A percentile compares a stretch with the other conserved stretches of the same genome.
phyloP scores from a whole-genome alignment of 2,113 vertebrate species.

The Leptodactylus fuscus region DNA sequence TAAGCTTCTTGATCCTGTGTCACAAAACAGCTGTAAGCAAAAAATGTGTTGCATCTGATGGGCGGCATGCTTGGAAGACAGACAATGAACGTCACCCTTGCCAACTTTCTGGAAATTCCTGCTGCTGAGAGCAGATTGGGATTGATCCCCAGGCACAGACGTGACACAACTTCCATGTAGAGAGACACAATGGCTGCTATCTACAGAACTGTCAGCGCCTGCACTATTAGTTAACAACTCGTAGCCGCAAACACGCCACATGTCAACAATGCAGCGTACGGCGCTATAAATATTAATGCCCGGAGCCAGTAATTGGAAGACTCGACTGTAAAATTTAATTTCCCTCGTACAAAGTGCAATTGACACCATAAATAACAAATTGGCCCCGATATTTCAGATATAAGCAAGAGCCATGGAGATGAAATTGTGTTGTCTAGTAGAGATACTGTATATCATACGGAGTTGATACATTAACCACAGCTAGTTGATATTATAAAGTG shows the following conservation, averaged over 20 bases:
- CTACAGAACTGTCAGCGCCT: slow-evolving; percentile 39
- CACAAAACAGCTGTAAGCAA: slow-evolving; percentile 59
- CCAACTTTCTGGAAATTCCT: slow-evolving; percentile 45
- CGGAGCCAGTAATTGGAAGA: slow-evolving; percentile 25
- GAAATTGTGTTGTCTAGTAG: neutral
- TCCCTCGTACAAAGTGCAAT: slow-evolving; percentile 7
- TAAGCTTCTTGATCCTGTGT: slow-evolving; percentile 56
- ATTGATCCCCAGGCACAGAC: slow-evolving; percentile 45
- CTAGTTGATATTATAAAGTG: neutral
- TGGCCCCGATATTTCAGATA: neutral
- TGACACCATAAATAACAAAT: slow-evolving; percentile 27
- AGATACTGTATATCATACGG: neutral
- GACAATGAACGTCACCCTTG: slow-evolving; percentile 47
- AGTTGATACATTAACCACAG: neutral
- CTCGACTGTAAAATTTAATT: slow-evolving; percentile 30
- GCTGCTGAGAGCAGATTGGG: slow-evolving; percentile 35
- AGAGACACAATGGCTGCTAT: slow-evolving; percentile 41
- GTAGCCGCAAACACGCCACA: slow-evolving; percentile 43
- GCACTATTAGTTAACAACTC: slow-evolving; percentile 54
- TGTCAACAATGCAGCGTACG: slow-evolving; percentile 20
- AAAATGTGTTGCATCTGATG: slow-evolving; percentile 59
- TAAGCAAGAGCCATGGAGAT: neutral
- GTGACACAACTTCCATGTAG: slow-evolving; percentile 54
- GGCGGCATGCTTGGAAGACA: slow-evolving; percentile 46
- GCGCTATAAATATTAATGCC: slow-evolving; percentile 45